Conservation (phyloP, 2,113 vertebrate genomes). For the Heliornis fulica region DNA sequence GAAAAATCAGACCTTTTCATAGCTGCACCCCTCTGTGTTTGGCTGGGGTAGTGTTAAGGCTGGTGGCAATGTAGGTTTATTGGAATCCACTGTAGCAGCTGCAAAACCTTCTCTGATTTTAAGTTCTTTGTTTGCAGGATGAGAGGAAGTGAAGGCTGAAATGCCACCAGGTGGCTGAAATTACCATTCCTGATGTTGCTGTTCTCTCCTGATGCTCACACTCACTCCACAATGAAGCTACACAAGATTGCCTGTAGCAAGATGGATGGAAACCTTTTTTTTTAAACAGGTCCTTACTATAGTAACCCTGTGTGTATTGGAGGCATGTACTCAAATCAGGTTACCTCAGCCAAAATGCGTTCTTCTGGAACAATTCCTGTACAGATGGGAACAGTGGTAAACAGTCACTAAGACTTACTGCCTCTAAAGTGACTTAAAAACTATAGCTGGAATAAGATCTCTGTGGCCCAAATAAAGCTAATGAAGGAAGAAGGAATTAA, state of each 20-base stretch:
- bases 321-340: neutral
- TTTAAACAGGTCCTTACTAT: neutral
- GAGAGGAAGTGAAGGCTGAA: neutral
- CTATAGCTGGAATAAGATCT: neutral
- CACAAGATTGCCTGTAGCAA: neutral
- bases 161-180: neutral
- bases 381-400: neutral
- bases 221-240: neutral
- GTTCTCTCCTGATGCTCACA: neutral
- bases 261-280: neutral
- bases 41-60: fast-evolving
- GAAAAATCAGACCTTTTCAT: neutral
- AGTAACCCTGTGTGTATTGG: neutral
- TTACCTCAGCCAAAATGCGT: neutral
- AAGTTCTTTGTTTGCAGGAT: neutral
- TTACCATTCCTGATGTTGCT: neutral
- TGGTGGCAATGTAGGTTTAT: neutral
- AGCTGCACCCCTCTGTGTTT: neutral
- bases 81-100: neutral
- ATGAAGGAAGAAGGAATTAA: neutral
- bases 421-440: neutral
- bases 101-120: neutral
- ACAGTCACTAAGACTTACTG: neutral
- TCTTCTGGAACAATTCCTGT: neutral
- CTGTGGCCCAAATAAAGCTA: neutral